A percentile compares a stretch with the other conserved stretches of the same genome.
These are phyloP conservation scores for Sturnira hondurensis DNA, from an alignment of 2,113 vertebrate genomes.

Conservation along the genomic window DNA sequence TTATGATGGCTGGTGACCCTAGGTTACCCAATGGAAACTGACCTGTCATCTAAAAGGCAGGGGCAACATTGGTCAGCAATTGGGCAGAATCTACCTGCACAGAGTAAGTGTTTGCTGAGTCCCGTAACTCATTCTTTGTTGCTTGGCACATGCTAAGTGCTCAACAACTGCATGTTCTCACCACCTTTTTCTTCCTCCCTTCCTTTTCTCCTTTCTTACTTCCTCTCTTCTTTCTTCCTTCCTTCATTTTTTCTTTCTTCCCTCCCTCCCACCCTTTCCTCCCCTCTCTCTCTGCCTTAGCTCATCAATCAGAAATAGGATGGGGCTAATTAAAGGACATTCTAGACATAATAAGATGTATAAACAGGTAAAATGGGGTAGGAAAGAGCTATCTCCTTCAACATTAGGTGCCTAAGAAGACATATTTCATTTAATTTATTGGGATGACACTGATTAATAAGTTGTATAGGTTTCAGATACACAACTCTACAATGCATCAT, in stretches of 20 bases:
- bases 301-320: background rate
- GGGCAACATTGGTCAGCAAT: background rate
- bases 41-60: background rate
- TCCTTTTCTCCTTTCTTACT: too few relatives aligned
- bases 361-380: background rate
- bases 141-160: background rate
- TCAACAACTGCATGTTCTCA: background rate
- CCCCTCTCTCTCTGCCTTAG: background rate
- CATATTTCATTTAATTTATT: background rate
- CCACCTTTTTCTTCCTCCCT: background rate
- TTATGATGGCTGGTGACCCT: background rate
- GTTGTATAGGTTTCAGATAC: too few relatives aligned
- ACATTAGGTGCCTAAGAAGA: background rate
- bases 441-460: too few relatives aligned
- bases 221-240: too few relatives aligned
- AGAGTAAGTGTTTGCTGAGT: background rate
- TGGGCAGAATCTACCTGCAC: background rate
- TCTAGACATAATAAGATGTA: background rate
- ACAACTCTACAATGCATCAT: too few relatives aligned
- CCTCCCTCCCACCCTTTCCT: background rate
- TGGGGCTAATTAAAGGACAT: background rate
- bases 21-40: background rate
- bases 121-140: background rate
- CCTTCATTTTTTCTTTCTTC: too few relatives aligned
- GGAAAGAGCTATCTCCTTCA: background rate